Percentiles rank a stretch among this genome's conserved stretches.
Conservation (phyloP, 2,888 invertebrate species). For the Coleophora deauratella region DNA sequence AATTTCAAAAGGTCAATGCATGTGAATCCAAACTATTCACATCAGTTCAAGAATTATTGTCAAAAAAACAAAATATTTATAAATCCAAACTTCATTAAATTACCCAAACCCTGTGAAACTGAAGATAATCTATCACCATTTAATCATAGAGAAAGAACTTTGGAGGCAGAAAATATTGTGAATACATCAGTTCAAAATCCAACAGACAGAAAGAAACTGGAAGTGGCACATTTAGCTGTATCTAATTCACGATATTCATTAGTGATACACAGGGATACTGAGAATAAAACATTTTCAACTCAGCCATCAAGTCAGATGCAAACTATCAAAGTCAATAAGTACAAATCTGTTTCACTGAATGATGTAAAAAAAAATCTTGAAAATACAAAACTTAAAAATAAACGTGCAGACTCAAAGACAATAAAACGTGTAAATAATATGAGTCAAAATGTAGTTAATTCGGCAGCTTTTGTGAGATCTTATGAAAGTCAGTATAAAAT, state of each 20-base stretch:
- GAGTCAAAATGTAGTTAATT: background rate
- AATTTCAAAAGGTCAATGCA: slow-evolving; percentile 51
- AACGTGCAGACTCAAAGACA: slow-evolving; percentile 3
- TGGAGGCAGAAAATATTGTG: too few species aligned
- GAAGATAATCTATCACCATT: background rate
- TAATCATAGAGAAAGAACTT: background rate
- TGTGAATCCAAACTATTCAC: slow-evolving; percentile 47
- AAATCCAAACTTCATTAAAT: slow-evolving; percentile 58
- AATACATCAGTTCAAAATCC: too few species aligned
- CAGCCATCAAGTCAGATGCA: slow-evolving; percentile 13
- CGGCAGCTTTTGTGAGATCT: background rate
- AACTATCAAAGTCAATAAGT: slow-evolving; percentile 52
- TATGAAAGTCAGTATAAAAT: slow-evolving; percentile 15
- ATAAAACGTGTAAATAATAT: background rate
- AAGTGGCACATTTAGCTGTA: too few species aligned
- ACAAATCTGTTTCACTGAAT: slow-evolving; percentile 47
- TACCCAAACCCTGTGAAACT: background rate
- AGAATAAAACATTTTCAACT: slow-evolving; percentile 13
- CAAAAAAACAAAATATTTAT: slow-evolving; percentile 51
- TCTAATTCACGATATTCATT: slow-evolving; percentile 42
- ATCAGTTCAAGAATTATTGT: slow-evolving; percentile 17
- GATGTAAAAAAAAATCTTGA: slow-evolving; percentile 34
- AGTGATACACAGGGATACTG: slow-evolving; percentile 28
- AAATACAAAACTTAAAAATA: slow-evolving; percentile 13
- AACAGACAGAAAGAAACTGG: too few species aligned